Evolutionary conservation across 2,797 vertebrate genomes (phyloP).

Genomic region (Acridotheres tristis): DNA sequence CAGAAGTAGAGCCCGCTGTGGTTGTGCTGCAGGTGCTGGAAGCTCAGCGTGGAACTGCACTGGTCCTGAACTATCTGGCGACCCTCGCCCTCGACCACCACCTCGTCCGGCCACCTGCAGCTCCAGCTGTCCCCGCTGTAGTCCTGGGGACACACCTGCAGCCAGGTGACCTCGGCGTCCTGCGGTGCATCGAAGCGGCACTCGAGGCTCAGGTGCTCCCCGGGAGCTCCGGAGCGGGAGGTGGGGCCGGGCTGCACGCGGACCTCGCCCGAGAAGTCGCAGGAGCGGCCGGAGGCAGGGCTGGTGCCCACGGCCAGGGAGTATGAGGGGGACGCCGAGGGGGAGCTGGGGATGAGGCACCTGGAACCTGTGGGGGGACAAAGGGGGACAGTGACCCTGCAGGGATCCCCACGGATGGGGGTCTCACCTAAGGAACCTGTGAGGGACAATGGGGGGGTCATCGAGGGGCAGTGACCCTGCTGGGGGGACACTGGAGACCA

Average conservation of each 20-base stretch:
- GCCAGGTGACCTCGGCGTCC: not conserved
- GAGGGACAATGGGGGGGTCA: not conserved
- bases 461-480: not conserved
- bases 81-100: accelerated
- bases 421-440: too few species aligned
- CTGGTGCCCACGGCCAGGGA: not conserved
- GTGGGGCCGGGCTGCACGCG: accelerated
- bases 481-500: not conserved
- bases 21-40: not conserved
- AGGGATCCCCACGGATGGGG: too few species aligned
- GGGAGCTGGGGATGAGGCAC: too few species aligned
- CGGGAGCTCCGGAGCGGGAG: not conserved
- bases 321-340: too few species aligned
- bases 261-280: accelerated
- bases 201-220: accelerated
- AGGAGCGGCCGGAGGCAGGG: accelerated
- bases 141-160: not conserved
- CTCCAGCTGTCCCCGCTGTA: accelerated
- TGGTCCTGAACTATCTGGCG: accelerated
- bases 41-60: not conserved
- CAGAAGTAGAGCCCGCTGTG: not conserved
- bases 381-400: too few species aligned
- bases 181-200: not conserved
- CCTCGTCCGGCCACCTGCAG: not conserved
- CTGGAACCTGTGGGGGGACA: too few species aligned